These are phyloP conservation scores for Microtus montanus DNA, from an alignment of 2,113 vertebrate species.

Conservation along the genomic window DNA sequence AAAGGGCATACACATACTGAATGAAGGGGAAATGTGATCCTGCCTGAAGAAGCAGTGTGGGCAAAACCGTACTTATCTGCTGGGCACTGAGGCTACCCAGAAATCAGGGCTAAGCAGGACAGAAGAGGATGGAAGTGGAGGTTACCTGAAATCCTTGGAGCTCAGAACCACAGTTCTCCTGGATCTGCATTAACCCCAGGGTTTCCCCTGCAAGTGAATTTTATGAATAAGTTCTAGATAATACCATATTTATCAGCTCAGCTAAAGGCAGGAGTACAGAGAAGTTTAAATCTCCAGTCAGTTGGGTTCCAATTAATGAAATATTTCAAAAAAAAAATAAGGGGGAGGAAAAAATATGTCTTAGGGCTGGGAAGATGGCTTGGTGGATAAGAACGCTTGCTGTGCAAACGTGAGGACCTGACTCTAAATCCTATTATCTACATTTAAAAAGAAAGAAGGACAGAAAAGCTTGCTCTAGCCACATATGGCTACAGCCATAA, in stretches of 20 bases:
- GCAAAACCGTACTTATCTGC: not conserved
- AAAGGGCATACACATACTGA: not conserved
- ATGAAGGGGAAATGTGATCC: not conserved
- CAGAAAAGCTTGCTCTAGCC: not conserved
- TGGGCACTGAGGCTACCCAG: not conserved
- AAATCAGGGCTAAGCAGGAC: not conserved
- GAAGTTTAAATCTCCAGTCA: not conserved
- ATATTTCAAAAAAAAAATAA: not conserved
- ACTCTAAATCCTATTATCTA: not conserved
- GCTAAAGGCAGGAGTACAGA: not conserved
- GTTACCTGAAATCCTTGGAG: not conserved
- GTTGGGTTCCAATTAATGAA: conserved; percentile 49
- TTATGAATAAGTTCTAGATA: conserved; percentile 26
- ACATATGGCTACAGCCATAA: not conserved
- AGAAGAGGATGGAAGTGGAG: not conserved
- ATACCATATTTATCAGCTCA: not conserved
- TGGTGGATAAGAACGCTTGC: not conserved
- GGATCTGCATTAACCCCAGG: not conserved
- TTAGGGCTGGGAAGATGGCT: not conserved
- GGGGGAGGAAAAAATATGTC: not conserved
- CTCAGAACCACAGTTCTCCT: too few species aligned
- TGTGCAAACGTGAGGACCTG: not conserved
- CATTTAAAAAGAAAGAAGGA: too few species aligned
- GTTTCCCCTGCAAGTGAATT: conserved; percentile 1
- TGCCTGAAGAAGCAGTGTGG: too few species aligned